These are phyloP conservation scores for Megaleporinus macrocephalus DNA, from an alignment of 2,113 vertebrate genomes.

Conservation along the genomic window DNA sequence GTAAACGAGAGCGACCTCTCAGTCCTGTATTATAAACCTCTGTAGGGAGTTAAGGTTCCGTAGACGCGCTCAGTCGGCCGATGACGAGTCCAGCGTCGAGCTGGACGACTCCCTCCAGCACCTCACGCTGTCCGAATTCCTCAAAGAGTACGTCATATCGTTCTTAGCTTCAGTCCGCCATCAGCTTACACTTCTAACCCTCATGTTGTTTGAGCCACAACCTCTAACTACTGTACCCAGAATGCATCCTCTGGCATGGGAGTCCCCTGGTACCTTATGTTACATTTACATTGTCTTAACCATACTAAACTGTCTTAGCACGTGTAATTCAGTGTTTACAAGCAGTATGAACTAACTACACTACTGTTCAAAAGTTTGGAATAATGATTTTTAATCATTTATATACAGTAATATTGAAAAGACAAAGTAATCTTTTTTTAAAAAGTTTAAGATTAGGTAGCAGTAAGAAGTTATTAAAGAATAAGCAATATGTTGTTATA, in stretches of 20 bases:
- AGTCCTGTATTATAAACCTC: slow-evolving; percentile 58
- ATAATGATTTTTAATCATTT: neutral
- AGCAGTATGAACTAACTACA: slow-evolving; percentile 51
- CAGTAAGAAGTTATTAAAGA: no score
- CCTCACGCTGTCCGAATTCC: slow-evolving; percentile 83
- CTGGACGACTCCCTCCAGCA: slow-evolving; percentile 80
- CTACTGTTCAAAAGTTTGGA: neutral
- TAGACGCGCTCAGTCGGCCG: slow-evolving; percentile 78
- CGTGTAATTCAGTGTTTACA: neutral
- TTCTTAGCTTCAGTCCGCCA: neutral
- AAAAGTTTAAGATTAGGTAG: no score
- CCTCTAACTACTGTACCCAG: slow-evolving; percentile 28
- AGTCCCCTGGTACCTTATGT: no score
- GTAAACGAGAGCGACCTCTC: neutral
- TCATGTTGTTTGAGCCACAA: neutral
- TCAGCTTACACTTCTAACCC: slow-evolving; percentile 28
- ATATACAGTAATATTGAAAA: no score
- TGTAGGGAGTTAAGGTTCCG: slow-evolving; percentile 78
- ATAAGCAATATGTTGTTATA: no score
- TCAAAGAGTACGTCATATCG: slow-evolving; percentile 80
- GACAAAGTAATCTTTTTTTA: no score
- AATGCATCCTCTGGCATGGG: slow-evolving; percentile 29
- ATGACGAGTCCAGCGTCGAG: slow-evolving; percentile 75
- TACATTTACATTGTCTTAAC: slow-evolving; percentile 33
- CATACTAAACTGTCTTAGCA: neutral